Base-by-base conservation (phyloP, 2,113 vertebrate species). In the Oenanthe oenanthe region DNA sequence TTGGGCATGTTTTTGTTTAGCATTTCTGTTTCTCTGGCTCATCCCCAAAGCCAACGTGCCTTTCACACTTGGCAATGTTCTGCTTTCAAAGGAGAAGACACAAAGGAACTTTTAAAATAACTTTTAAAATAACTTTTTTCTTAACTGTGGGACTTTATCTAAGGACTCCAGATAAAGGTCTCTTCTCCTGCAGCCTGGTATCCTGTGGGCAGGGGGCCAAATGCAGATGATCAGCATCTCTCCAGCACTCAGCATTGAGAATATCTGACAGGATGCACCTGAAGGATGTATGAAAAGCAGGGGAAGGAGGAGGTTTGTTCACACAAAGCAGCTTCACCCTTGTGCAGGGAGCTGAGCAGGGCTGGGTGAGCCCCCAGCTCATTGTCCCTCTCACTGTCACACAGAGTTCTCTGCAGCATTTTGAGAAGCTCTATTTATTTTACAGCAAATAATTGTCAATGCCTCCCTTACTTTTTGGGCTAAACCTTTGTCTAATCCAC, bases 221-320 rank as follows among this genome's bases (percentile, higher is more conserved):
- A 29, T 13, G 40, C 43, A 74, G 24, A 36, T 1, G 29, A 85
- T 58, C 72, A 67, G 72, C 85, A 61, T 15, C 90, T 92, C 93
- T 87, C 15, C 48, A 24, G 48, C 0, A 0, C 60, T 76, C 48
- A 10, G 72, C 67, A 15, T 50, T 76, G 73, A 63, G 88, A 85
- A 68, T 96, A 92, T 92, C 85, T 86, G 83, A 93, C 96, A 97
- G 97, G 97, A 97, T 96, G 93, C 96, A 97, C 92, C 96, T 97
- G 96, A 96, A 97, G 96, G 93, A 95, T 92, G 89, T 88, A 21
- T 68, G 87, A 90, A 91, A 80, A 93, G 70, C 81, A 79, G 26
- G 40, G 47, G 53, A 62, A 92, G 58, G 65, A 77, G 73, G 68
- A 51, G 88, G 19, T 26, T 88, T 48, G 8, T 13, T 70, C 71